These are phyloP conservation scores for Sesia bembeciformis DNA, from an alignment of 2,888 invertebrate genomes.

Conservation along the genomic window DNA sequence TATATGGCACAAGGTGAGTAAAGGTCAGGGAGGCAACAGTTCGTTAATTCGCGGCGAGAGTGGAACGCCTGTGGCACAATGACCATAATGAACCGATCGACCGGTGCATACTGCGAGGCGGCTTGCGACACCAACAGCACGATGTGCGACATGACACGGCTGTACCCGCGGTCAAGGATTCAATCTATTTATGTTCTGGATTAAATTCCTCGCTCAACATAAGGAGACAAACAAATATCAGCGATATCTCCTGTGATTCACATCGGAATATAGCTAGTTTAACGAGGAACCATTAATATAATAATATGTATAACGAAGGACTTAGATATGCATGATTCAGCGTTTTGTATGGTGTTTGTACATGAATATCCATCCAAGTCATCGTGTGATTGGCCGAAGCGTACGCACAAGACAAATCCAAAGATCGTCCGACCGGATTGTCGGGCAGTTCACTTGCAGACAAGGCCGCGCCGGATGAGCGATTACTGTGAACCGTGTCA, in stretches of 20 bases:
- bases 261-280: too few relatives aligned
- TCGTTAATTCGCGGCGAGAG: constrained; percentile 34
- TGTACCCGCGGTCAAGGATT: constrained; percentile 40
- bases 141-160: constrained; percentile 39
- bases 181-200: constrained; percentile 1
- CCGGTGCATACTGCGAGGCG: constrained; percentile 29
- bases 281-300: too few relatives aligned
- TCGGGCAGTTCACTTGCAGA: constrained; percentile 11
- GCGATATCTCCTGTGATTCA: too few relatives aligned
- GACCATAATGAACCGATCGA: constrained; percentile 47
- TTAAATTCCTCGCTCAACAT: not conserved
- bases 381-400: too few relatives aligned
- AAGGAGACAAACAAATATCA: not conserved
- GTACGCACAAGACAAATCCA: too few relatives aligned
- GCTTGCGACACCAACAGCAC: constrained; percentile 54
- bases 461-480: constrained; percentile 60
- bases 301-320: too few relatives aligned
- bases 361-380: too few relatives aligned
- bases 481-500: constrained; percentile 60
- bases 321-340: too few relatives aligned
- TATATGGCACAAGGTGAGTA: constrained; percentile 23
- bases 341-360: too few relatives aligned
- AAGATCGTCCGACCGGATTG: not conserved
- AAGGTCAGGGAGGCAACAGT: constrained; percentile 24
- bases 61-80: constrained; percentile 47